Evolutionary conservation across 2,888 invertebrate species (phyloP), one percentile per base, ranked within the genome.

Genomic region (Agrilus mali): DNA sequence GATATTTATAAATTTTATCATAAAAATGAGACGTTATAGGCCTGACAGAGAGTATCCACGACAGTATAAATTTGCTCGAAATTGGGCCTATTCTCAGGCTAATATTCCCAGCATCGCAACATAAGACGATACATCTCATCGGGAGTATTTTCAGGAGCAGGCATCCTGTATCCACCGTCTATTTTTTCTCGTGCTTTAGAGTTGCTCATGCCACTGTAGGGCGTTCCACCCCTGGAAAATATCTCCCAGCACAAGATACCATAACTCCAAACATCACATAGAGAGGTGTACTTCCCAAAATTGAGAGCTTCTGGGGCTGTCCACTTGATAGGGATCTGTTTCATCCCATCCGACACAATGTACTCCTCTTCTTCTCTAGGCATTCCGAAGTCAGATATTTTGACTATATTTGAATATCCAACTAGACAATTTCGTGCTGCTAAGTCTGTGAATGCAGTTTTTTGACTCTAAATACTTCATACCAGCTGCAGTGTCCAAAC

Each of bases 341-440:
- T 95, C 88, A 95, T 90, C 32, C 95, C 95, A 55, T 94, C 94
- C 3, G 94, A 93, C 35, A 95, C 95, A 47, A 89, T 92, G 58
- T 96, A 96, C 64, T 94, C 94, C 64, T 94, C 90, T 62, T 95
- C 95, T 65, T 95, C 94, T 22, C 95, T 70, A 0, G 94, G 95
- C 95, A 96, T 96, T 51, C 95, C 95, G 70, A 95, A 96, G 70
- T 96, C 95, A 0, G 95, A 94, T 59, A 96, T 96, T 72, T 96
- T 96, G 4, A 95, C 93, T 42, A 80, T 82, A 56, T 86, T 84
- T 55, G 87, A 84, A 58, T 84, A 82, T 48, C 81, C 84, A 33
- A 90, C 82, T 53, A 92, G 75, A 66, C 95, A 95, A 71, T 95
- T 96, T 55, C 95, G 74, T 1, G 95, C 95, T 1, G 95, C 95